Evolutionary conservation across 2,888 invertebrate species (phyloP).

Genomic region (Dorcus hopei): DNA sequence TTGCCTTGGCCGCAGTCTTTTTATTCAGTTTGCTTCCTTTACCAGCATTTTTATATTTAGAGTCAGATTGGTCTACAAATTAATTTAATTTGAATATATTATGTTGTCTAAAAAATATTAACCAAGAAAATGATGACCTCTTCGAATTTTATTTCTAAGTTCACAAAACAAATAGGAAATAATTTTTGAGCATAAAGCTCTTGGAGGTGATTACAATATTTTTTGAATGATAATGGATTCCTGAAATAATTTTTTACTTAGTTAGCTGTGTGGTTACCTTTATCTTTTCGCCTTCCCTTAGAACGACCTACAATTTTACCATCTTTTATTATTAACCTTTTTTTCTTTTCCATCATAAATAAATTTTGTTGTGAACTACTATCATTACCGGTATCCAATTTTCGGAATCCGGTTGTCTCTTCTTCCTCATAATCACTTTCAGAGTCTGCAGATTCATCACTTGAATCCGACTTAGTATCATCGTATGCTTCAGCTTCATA

Average conservation of each 20-base stretch:
- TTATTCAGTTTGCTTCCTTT: slow-evolving; percentile 14
- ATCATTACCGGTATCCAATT: slow-evolving; percentile 51
- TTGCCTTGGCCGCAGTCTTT: slow-evolving; percentile 11
- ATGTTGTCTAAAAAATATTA: not conserved
- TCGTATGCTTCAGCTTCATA: slow-evolving; percentile 44
- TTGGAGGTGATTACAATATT: too few relatives aligned
- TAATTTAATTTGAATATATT: not conserved
- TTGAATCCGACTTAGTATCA: slow-evolving; percentile 54
- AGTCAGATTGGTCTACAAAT: slow-evolving; percentile 14
- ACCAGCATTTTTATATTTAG: slow-evolving; percentile 7
- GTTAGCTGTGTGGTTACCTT: slow-evolving; percentile 27
- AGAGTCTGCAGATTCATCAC: slow-evolving; percentile 45
- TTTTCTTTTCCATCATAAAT: slow-evolving; percentile 81
- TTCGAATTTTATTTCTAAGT: not conserved
- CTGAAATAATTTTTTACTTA: too few relatives aligned
- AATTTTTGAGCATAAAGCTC: too few relatives aligned
- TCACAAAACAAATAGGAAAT: too few relatives aligned
- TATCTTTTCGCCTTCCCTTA: slow-evolving; percentile 64
- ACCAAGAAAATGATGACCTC: not conserved
- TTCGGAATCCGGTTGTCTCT: slow-evolving; percentile 50
- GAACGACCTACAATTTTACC: slow-evolving; percentile 66
- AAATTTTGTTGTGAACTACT: slow-evolving; percentile 54
- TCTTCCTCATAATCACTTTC: slow-evolving; percentile 46
- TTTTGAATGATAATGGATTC: too few relatives aligned
- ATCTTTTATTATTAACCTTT: slow-evolving; percentile 66